Conservation (phyloP, 2,797 vertebrate genomes). For the Limosa lapponica region DNA sequence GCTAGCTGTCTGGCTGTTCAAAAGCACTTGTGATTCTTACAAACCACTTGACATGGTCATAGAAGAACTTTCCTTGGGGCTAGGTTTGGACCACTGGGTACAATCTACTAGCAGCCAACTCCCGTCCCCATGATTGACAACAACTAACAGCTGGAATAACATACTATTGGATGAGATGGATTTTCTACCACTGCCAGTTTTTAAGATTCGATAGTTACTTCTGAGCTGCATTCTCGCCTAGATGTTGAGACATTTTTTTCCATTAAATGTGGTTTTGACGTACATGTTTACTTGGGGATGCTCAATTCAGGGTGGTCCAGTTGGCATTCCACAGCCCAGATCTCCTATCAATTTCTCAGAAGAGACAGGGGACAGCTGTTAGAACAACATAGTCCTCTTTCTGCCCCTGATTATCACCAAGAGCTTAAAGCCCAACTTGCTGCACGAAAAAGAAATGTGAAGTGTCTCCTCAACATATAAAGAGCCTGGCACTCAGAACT, state of each 20-base stretch:
- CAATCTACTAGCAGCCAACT: background rate
- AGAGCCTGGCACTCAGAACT: background rate
- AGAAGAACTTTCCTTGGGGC: background rate
- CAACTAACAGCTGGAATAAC: background rate
- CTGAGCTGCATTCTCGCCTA: background rate
- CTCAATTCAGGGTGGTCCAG: background rate
- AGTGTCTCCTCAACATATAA: background rate
- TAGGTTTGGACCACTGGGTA: background rate
- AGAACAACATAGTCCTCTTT: background rate
- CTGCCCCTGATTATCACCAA: background rate
- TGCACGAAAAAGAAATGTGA: background rate
- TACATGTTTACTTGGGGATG: background rate
- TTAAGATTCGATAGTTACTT: background rate
- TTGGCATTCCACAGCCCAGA: background rate
- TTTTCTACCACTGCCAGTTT: background rate
- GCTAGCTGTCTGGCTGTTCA: constrained; percentile 24
- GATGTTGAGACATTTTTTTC: background rate
- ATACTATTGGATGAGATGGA: background rate
- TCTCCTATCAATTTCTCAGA: background rate
- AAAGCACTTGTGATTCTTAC: constrained; percentile 3
- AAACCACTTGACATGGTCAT: background rate
- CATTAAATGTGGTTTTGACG: fast-evolving
- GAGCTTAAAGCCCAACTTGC: background rate
- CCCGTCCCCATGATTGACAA: background rate
- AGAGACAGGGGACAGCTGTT: background rate